Base-by-base conservation (phyloP, 2,113 vertebrate genomes). In the Orycteropus afer region DNA sequence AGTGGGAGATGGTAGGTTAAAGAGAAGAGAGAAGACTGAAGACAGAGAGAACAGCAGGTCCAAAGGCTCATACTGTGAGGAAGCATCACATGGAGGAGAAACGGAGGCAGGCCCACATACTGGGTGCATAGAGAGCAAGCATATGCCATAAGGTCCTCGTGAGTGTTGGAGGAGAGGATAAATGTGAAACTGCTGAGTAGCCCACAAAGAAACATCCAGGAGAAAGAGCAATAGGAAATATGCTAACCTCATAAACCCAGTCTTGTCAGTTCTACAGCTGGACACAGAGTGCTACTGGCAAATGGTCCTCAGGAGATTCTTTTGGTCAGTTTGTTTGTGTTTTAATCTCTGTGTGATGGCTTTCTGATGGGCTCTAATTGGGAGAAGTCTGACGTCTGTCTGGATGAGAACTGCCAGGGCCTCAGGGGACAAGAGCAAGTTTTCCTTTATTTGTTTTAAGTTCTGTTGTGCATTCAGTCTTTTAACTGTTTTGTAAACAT, bases 371-470 rank as follows among this genome's bases (percentile, higher is more conserved):
- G 47, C 86, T 89, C 13, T 93, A 76, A 73, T 89, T 89, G 89
- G 89, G 69, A 95, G 89, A 93, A 71, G 83, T 53, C 94, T 91
- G 89, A 88, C 18, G 15, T 91, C 91, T 94, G 86, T 89, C 89
- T 89, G 77, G 47, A 61, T 32, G 77, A 96, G 73, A 92, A 86
- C 47, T 93, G 86, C 51, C 23, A 0, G 59, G 77, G 32, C 15
- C 84, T 76, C 57, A 2, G 7, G 80, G 91, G 87, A 90, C 71
- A 42, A 74, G 42, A 81, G 71, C 53, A 89, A 78, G 76, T 85
- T 95, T 95, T 77, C 86, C 73, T 92, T 82, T 59, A 29, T 95
- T 94, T 95, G 71, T 78, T 94, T 82, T 59, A 91, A 94, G 55
- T 92, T 91, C 82, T 91, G n/a, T 65, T 89, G 69, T 42, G 2